Evolutionary conservation across 2,888 invertebrate species (phyloP).

Genomic region (Aphodius sticticus): DNA sequence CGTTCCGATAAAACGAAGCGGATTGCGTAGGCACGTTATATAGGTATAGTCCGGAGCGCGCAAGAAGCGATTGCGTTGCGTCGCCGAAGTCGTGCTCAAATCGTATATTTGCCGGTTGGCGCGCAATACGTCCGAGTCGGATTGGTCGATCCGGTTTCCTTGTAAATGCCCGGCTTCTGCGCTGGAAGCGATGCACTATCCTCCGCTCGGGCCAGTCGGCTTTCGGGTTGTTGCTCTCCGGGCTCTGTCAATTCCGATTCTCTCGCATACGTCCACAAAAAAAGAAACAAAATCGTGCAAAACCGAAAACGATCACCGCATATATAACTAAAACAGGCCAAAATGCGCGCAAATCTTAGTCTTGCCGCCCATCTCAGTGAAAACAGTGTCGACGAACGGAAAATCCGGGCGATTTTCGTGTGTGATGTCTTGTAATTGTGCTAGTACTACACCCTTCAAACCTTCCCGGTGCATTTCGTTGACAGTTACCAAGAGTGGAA

Average conservation of each 20-base stretch:
- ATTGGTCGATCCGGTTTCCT: slow-evolving; percentile 4
- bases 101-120: slow-evolving; percentile 4
- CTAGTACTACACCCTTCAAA: slow-evolving; percentile 4
- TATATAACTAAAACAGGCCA: neutral
- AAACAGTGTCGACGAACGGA: neutral
- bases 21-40: neutral
- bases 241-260: slow-evolving; percentile 4
- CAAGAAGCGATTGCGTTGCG: neutral
- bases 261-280: neutral
- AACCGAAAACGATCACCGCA: neutral
- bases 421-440: neutral
- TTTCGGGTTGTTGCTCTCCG: slow-evolving; percentile 4
- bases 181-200: neutral
- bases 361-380: neutral
- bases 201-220: neutral
- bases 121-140: neutral
- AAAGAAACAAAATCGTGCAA: neutral
- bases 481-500: neutral
- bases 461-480: neutral
- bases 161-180: slow-evolving; percentile 4
- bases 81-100: neutral
- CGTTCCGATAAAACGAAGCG: neutral
- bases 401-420: neutral
- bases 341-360: neutral
- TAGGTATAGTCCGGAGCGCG: neutral